A percentile compares a stretch with the other conserved stretches of the same genome.
Conservation (phyloP, 2,888 invertebrate genomes). For the Acheta domesticus region DNA sequence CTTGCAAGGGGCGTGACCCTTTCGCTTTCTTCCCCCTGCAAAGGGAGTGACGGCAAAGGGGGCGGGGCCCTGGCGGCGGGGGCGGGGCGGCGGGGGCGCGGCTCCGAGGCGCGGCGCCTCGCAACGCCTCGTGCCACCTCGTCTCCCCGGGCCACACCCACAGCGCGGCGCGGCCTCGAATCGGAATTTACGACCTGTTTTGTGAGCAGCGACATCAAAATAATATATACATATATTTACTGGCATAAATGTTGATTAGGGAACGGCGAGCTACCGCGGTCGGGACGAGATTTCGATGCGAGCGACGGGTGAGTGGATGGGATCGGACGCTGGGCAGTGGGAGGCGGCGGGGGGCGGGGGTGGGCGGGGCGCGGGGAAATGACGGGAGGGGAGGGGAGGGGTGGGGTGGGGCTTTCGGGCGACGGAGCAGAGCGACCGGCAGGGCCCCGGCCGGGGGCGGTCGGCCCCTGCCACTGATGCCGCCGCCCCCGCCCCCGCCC, state of each 20-base stretch:
- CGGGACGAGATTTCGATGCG: background rate
- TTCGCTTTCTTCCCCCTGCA: too few relatives aligned
- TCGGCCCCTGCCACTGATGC: background rate
- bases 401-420: background rate
- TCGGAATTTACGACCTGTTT: constrained; percentile 18
- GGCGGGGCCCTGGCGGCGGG: too few relatives aligned
- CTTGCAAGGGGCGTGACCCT: too few relatives aligned
- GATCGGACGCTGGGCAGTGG: background rate
- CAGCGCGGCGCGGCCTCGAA: background rate
- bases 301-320: background rate
- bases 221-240: constrained; percentile 7
- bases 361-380: background rate
- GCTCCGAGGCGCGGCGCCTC: too few relatives aligned
- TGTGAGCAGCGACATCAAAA: constrained; percentile 9
- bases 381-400: background rate
- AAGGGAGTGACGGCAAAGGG: too few relatives aligned
- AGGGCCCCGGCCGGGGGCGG: background rate
- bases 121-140: too few relatives aligned
- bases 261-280: background rate
- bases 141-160: background rate
- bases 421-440: background rate
- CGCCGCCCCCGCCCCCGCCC: background rate
- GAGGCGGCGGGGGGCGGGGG: background rate
- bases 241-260: constrained; percentile 9
- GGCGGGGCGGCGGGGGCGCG: too few relatives aligned